These are phyloP conservation scores for Ctenomys sociabilis DNA, from an alignment of 2,113 vertebrate species.

Conservation along the genomic window DNA sequence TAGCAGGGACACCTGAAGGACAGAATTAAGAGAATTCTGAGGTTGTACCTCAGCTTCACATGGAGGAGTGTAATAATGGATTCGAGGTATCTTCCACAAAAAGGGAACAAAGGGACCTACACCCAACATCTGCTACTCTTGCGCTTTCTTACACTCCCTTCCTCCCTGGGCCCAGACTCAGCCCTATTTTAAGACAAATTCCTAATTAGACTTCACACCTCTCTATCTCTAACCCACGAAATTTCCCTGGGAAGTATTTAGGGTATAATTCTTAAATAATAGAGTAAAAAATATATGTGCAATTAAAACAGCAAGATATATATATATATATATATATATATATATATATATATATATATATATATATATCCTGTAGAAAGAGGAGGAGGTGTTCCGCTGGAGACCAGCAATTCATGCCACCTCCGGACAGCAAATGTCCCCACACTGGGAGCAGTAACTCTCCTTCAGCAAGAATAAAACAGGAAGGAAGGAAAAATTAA, in stretches of 20 bases:
- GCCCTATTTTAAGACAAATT: background rate
- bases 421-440: background rate
- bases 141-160: background rate
- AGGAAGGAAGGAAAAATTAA: background rate
- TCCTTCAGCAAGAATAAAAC: background rate
- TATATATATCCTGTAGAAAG: background rate
- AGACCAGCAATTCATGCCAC: background rate
- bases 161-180: background rate
- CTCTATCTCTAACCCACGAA: background rate
- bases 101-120: accelerated
- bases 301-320: slow-evolving; percentile 33
- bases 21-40: background rate
- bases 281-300: slow-evolving; percentile 1
- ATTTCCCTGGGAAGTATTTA: background rate
- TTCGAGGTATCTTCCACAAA: accelerated
- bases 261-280: slow-evolving; percentile 43
- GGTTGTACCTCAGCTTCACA: background rate
- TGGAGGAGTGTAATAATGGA: background rate
- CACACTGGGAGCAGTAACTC: background rate
- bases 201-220: background rate
- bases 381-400: background rate
- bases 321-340: background rate
- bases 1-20: background rate
- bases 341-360: background rate
- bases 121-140: background rate